Evolutionary conservation across 1,140 invertebrate species (phyloP), one percentile per base, ranked within the genome.

Genomic region (Holcopasites calliopsidis): DNA sequence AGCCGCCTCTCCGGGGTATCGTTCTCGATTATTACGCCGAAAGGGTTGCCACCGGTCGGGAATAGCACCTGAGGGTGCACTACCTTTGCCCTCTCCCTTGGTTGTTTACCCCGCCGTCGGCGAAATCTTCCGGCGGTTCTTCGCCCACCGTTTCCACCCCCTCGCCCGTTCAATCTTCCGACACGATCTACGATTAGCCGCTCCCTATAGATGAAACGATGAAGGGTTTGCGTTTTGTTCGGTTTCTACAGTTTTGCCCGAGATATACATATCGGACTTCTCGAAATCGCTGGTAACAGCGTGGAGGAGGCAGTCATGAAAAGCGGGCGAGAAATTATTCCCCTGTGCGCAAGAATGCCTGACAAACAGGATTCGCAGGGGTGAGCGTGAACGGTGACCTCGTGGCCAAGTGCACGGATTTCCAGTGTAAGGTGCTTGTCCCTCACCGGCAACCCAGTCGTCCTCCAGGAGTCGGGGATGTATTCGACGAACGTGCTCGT

Each of bases 11-110:
- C 90, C 57, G 68, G 90, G 89, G 90, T 78, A 85, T 88, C 90
- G 88, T 91, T 90, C 82, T 73, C 86, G 88, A 88, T 90, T 90
- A 91, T 90, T 90, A 91, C 88, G 75, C 84, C 79, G 85, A 90
- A 91, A 90, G 90, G 90, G 89, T 91, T 91, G 85, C 81, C 61
- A 66, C 79, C 75, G 76, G 72, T 33, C 60, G 75, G 81, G 74
- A 90, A 91, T 81, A 86, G 85, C 79, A 90, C 89, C 90, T 90
- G 86, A 88, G 90, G 89, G 88, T 90, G 85, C 82, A 86, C 83
- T 86, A 84, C 83, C 75, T 76, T 80, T 58, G 58, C 60, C 65
- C 55, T 52, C 79, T 26, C 13, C 44, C 23, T 8, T 68, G 44
- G 44, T 42, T 33, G 42, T 3, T 42, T 26, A 40, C 72, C 58